Conservation (phyloP, 2,888 invertebrate genomes). For the Chamaedrilus cognettii region DNA sequence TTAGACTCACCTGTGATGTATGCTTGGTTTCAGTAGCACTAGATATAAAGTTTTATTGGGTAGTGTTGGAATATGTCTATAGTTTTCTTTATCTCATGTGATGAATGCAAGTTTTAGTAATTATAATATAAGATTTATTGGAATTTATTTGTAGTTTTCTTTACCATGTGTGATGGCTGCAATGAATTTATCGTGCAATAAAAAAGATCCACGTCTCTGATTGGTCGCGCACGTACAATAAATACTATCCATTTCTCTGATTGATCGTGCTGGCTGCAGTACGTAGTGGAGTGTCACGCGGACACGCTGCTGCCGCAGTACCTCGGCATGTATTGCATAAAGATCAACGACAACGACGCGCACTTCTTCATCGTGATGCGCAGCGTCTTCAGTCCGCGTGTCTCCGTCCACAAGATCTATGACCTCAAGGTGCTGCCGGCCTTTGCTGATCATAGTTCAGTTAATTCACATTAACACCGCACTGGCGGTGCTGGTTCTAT, state of each 20-base stretch:
- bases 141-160: too few species aligned
- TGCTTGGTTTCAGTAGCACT: too few species aligned
- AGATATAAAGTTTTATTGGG: too few species aligned
- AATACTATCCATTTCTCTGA: too few species aligned
- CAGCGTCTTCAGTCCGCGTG: conserved; percentile 69
- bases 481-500: too few species aligned
- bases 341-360: conserved; percentile 92
- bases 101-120: too few species aligned
- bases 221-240: conserved; percentile 6
- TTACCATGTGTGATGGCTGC: conserved; percentile 3
- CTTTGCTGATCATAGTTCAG: too few species aligned
- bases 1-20: too few species aligned
- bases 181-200: conserved; percentile 2
- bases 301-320: conserved; percentile 98
- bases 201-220: background rate
- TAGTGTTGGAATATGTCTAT: too few species aligned
- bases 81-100: too few species aligned
- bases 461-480: too few species aligned
- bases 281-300: conserved; percentile 96
- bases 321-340: conserved; percentile 96
- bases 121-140: too few species aligned
- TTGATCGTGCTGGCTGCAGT: conserved; percentile 71
- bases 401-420: conserved; percentile 93
- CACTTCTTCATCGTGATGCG: conserved; percentile 91
- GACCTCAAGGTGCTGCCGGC: conserved; percentile 88